These are phyloP conservation scores for Catharus ustulatus DNA, from an alignment of 2,797 vertebrate species.

Conservation along the genomic window DNA sequence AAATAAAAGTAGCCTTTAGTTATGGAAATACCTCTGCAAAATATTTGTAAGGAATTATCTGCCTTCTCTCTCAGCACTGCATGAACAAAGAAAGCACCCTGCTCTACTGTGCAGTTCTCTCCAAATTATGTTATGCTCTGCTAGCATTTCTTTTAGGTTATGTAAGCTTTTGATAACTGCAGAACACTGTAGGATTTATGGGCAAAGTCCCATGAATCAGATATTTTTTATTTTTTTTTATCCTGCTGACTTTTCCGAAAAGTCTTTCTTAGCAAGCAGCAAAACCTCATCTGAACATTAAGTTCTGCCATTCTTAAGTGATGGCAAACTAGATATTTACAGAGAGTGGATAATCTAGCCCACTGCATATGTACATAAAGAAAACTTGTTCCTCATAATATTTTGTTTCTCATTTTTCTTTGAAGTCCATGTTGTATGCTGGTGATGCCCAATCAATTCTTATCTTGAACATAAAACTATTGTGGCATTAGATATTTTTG, in stretches of 20 bases:
- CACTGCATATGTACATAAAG: rapidly evolving
- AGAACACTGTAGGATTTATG: background rate
- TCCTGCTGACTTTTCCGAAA: background rate
- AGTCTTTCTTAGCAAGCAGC: background rate
- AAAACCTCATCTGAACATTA: background rate
- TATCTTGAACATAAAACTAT: background rate
- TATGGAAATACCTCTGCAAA: background rate
- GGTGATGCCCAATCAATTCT: background rate
- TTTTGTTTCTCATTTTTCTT: background rate
- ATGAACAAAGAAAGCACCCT: background rate
- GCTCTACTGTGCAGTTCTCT: background rate
- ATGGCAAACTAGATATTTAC: background rate
- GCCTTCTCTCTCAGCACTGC: background rate
- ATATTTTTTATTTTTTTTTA: background rate
- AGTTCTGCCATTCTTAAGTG: background rate
- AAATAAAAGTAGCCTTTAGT: background rate
- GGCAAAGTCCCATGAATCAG: background rate
- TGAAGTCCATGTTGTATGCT: background rate
- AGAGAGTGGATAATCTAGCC: background rate
- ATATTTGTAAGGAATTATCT: background rate
- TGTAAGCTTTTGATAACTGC: background rate
- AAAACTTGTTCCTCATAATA: background rate
- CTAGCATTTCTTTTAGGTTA: background rate
- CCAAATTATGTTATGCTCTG: background rate
- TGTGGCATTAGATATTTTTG: background rate